phyloP scores from a whole-genome alignment of 2,113 vertebrate genomes.

The Ibidorhyncha struthersii region DNA sequence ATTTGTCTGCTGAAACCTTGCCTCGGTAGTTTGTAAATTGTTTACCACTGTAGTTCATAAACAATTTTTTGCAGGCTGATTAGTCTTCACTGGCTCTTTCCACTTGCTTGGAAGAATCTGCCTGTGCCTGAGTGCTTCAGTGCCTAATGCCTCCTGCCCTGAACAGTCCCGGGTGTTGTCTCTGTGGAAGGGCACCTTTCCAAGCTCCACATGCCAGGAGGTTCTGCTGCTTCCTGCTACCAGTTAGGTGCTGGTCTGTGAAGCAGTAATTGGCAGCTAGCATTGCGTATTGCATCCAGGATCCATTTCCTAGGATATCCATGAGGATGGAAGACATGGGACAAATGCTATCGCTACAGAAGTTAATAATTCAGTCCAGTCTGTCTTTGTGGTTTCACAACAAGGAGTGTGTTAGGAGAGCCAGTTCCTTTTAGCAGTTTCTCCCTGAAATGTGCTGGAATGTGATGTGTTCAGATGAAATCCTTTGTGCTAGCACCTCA shows the following conservation, averaged over 20 bases:
- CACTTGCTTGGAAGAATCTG: neutral
- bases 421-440: conserved; percentile 73
- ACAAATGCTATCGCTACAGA: conserved; percentile 62
- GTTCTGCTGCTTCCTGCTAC: conserved; percentile 65
- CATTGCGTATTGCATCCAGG: conserved; percentile 56
- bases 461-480: conserved; percentile 71
- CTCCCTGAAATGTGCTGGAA: conserved; percentile 72
- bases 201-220: conserved; percentile 61
- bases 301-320: conserved; percentile 73
- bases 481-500: conserved; percentile 63
- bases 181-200: conserved; percentile 64
- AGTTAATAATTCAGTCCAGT: conserved; percentile 50
- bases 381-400: conserved; percentile 69
- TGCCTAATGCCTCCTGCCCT: neutral
- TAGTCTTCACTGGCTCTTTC: neutral
- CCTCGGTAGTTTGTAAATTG: neutral
- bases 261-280: conserved; percentile 73
- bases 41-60: neutral
- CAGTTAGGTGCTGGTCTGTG: conserved; percentile 27
- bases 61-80: neutral
- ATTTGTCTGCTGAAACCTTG: too few relatives aligned
- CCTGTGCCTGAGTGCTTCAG: neutral
- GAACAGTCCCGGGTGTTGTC: neutral
- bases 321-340: conserved; percentile 63
- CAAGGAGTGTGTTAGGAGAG: conserved; percentile 71